Conservation (phyloP, 2,113 vertebrate species). For the Monopterus albus region DNA sequence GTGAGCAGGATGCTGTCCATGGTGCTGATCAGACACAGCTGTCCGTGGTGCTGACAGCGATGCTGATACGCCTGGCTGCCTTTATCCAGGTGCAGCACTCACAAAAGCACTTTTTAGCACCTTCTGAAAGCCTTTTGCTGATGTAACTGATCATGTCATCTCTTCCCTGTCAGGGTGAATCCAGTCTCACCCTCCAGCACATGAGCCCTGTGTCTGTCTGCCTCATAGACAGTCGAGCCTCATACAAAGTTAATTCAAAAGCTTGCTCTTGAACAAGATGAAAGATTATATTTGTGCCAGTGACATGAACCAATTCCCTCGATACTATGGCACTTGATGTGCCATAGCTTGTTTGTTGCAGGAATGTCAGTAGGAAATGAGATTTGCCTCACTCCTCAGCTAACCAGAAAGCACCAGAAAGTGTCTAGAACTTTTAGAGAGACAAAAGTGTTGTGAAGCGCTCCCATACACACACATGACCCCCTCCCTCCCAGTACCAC, state of each 20-base stretch:
- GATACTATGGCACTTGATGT: constrained; percentile 51
- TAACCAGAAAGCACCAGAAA: constrained; percentile 25
- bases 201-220: constrained; percentile 30
- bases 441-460: constrained; percentile 16
- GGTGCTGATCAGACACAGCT: constrained; percentile 31
- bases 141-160: constrained; percentile 68
- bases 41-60: constrained; percentile 41
- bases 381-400: constrained; percentile 25
- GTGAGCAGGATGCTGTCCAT: constrained; percentile 28
- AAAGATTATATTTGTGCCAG: constrained; percentile 63
- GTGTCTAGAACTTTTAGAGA: constrained; percentile 48
- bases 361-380: constrained; percentile 34
- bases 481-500: too few species aligned
- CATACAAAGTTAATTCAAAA: constrained; percentile 60
- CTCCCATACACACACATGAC: constrained; percentile 13
- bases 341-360: constrained; percentile 22
- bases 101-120: constrained; percentile 44
- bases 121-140: constrained; percentile 45
- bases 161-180: constrained; percentile 47
- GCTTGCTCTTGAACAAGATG: constrained; percentile 54
- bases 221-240: constrained; percentile 42
- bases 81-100: constrained; percentile 35
- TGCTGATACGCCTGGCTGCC: constrained; percentile 1
- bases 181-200: constrained; percentile 27
- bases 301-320: constrained; percentile 48